Evolutionary conservation across 2,888 invertebrate genomes (phyloP).

Genomic region (Globia sparganii): DNA sequence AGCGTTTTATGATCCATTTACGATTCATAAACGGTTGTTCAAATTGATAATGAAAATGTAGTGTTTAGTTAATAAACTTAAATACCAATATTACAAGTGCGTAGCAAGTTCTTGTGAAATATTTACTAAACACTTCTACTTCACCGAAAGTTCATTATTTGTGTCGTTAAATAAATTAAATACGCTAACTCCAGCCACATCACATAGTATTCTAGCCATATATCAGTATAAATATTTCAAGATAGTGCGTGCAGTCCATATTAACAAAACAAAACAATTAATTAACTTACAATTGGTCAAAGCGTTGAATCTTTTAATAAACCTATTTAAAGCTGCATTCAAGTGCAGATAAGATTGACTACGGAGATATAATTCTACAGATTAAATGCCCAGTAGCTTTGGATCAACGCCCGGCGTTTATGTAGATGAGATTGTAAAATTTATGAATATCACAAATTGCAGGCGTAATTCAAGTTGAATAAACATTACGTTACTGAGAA

Average conservation of each 20-base stretch:
- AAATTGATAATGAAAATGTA: slow-evolving; percentile 20
- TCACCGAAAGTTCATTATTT: neutral
- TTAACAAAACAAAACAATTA: slow-evolving; percentile 16
- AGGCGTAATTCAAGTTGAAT: slow-evolving; percentile 19
- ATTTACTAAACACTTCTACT: slow-evolving; percentile 1
- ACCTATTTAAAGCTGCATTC: slow-evolving; percentile 53
- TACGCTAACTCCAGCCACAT: neutral
- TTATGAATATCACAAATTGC: slow-evolving; percentile 54
- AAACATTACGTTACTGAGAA: slow-evolving; percentile 15
- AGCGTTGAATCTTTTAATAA: slow-evolving; percentile 41
- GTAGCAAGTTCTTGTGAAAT: slow-evolving; percentile 14
- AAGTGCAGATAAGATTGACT: slow-evolving; percentile 57
- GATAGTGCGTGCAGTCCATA: neutral
- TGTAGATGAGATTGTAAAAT: slow-evolving; percentile 58
- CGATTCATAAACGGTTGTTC: slow-evolving; percentile 34
- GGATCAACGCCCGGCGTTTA: slow-evolving; percentile 56
- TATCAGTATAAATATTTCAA: slow-evolving; percentile 20
- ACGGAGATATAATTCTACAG: slow-evolving; percentile 57
- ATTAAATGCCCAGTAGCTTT: slow-evolving; percentile 58
- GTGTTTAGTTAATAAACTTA: slow-evolving; percentile 12
- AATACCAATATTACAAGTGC: slow-evolving; percentile 4
- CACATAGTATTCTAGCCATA: neutral
- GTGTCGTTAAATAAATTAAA: slow-evolving; percentile 6
- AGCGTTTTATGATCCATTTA: slow-evolving; percentile 48
- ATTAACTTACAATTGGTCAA: slow-evolving; percentile 43